phyloP scores from a whole-genome alignment of 2,888 invertebrate species.

The Epirrhoe alternata region DNA sequence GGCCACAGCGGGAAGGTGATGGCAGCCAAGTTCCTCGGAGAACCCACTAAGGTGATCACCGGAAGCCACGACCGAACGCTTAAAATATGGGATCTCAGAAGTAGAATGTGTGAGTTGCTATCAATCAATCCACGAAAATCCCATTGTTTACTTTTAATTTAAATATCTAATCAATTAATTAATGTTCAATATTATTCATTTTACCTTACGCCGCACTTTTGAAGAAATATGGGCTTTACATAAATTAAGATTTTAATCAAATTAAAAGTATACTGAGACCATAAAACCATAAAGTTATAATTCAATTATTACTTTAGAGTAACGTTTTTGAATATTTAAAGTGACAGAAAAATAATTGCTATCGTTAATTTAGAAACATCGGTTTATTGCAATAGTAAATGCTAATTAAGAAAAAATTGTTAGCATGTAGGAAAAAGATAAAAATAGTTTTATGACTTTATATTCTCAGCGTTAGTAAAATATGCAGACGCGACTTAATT shows the following conservation, averaged over 20 bases:
- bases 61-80: constrained; percentile 99
- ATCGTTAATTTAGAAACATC: constrained; percentile 7
- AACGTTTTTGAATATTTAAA: constrained; percentile 17
- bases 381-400: constrained; percentile 12
- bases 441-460: constrained; percentile 8
- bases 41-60: constrained; percentile 96
- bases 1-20: constrained; percentile 99
- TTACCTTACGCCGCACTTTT: background rate
- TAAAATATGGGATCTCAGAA: constrained; percentile 99
- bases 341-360: constrained; percentile 5
- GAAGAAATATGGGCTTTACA: constrained; percentile 17
- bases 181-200: constrained; percentile 6
- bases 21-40: constrained; percentile 97
- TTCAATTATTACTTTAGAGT: constrained; percentile 10
- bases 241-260: constrained; percentile 30
- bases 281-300: constrained; percentile 25
- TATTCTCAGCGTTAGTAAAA: background rate
- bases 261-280: constrained; percentile 23
- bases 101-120: constrained; percentile 86
- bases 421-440: constrained; percentile 8
- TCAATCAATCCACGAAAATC: constrained; percentile 20
- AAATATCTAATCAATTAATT: constrained; percentile 22
- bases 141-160: constrained; percentile 4
- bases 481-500: background rate
- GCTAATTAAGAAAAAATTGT: constrained; percentile 7